Percentiles rank a stretch among this genome's conserved stretches.
Evolutionary conservation across 2,797 vertebrate genomes (phyloP).

Genomic region (Sciurus carolinensis): DNA sequence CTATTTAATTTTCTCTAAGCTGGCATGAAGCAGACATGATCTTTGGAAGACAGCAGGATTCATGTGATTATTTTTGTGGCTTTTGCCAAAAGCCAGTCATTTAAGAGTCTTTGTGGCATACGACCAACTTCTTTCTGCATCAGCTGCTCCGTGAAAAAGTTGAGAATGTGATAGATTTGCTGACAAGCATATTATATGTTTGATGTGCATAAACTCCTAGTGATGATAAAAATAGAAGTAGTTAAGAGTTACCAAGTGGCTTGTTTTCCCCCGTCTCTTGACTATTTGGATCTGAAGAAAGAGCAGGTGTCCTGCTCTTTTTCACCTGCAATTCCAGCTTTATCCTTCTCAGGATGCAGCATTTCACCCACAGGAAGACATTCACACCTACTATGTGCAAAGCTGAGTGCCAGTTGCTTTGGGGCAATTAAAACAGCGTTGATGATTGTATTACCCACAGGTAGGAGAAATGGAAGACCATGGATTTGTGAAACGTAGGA

Average conservation of each 20-base stretch:
- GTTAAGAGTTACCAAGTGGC: slow-evolving; percentile 69
- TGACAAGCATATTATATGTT: slow-evolving; percentile 84
- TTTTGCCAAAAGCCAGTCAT: slow-evolving; percentile 83
- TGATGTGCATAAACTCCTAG: slow-evolving; percentile 77
- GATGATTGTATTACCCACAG: not conserved
- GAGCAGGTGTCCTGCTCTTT: slow-evolving; percentile 59
- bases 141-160: slow-evolving; percentile 79
- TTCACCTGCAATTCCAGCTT: slow-evolving; percentile 57
- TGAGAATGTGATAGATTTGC: slow-evolving; percentile 83
- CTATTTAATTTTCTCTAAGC: slow-evolving; percentile 75
- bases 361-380: not conserved
- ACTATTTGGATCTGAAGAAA: slow-evolving; percentile 71
- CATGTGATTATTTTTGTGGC: slow-evolving; percentile 72
- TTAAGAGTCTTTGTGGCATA: slow-evolving; percentile 82
- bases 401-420: not conserved
- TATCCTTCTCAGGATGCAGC: not conserved
- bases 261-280: slow-evolving; percentile 76
- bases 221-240: slow-evolving; percentile 81
- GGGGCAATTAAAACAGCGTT: not conserved
- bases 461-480: not conserved
- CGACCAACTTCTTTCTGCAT: slow-evolving; percentile 74
- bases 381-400: not conserved
- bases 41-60: slow-evolving; percentile 79
- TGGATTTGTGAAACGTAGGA: not conserved
- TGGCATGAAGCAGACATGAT: slow-evolving; percentile 74